Conservation (phyloP, 2,797 vertebrate genomes). For the Gorsachius magnificus region DNA sequence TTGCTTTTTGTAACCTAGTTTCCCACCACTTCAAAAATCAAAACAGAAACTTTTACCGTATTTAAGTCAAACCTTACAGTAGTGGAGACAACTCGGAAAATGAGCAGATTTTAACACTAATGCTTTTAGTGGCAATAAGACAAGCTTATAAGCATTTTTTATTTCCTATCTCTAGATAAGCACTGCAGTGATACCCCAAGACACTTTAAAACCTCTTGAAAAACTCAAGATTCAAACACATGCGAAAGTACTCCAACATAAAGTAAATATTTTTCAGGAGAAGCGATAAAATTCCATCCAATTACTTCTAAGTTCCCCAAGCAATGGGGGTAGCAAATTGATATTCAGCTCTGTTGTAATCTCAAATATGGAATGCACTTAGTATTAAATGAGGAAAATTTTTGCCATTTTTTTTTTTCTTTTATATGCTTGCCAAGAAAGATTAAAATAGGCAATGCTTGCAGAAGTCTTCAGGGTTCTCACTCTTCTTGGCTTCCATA, state of each 20-base stretch:
- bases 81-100: background rate
- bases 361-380: constrained; percentile 9
- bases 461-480: background rate
- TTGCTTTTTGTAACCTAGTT: background rate
- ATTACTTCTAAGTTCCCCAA: background rate
- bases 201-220: constrained; percentile 2
- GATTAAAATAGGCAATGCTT: background rate
- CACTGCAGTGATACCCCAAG: background rate
- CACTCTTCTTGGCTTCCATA: background rate
- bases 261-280: constrained; percentile 18
- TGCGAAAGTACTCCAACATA: background rate
- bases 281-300: constrained; percentile 17
- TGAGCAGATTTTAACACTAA: background rate
- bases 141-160: background rate
- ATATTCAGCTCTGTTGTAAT: background rate
- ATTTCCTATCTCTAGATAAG: background rate
- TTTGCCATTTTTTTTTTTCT: background rate
- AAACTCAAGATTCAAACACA: background rate
- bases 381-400: background rate
- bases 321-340: background rate
- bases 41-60: background rate
- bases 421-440: background rate
- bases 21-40: background rate
- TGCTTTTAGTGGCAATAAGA: background rate
- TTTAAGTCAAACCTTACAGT: background rate